Evolutionary conservation across 2,113 vertebrate species (phyloP).

Genomic region (Tautogolabrus adspersus): DNA sequence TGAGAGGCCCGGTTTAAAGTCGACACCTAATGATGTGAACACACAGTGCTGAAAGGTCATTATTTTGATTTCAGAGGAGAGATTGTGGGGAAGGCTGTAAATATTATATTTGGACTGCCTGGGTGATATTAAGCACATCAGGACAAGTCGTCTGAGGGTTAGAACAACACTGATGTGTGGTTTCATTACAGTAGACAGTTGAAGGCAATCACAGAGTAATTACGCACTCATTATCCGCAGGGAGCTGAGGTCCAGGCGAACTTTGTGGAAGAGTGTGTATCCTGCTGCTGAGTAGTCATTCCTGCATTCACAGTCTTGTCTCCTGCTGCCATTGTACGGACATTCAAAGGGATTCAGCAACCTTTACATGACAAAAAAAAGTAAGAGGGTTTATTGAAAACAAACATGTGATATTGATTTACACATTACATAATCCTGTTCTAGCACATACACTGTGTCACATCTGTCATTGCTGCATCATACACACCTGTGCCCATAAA

Average conservation of each 20-base stretch:
- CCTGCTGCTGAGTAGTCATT: slow-evolving; percentile 92
- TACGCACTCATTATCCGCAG: slow-evolving; percentile 94
- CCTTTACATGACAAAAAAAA: slow-evolving; percentile 68
- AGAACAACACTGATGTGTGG: slow-evolving; percentile 66
- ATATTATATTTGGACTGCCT: neutral
- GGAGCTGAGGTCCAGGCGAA: slow-evolving; percentile 90
- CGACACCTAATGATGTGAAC: slow-evolving; percentile 25
- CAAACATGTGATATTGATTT: neutral
- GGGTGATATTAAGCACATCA: slow-evolving; percentile 9
- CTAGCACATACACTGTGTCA: neutral
- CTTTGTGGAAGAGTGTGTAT: slow-evolving; percentile 91
- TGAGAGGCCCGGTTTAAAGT: slow-evolving; percentile 32
- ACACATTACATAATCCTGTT: neutral
- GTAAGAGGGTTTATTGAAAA: no score
- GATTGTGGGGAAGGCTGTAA: slow-evolving; percentile 15
- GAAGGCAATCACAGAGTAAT: slow-evolving; percentile 35
- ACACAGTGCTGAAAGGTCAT: slow-evolving; percentile 31
- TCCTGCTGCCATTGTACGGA: slow-evolving; percentile 93
- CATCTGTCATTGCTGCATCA: neutral
- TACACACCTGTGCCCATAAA: slow-evolving; percentile 90
- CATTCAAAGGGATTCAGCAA: slow-evolving; percentile 94
- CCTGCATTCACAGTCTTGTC: slow-evolving; percentile 89
- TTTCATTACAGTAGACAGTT: slow-evolving; percentile 53
- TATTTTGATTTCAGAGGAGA: slow-evolving; percentile 34
- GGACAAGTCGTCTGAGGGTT: slow-evolving; percentile 37